Base-by-base conservation (phyloP, 2,113 vertebrate genomes). In the Isichthys henryi region DNA sequence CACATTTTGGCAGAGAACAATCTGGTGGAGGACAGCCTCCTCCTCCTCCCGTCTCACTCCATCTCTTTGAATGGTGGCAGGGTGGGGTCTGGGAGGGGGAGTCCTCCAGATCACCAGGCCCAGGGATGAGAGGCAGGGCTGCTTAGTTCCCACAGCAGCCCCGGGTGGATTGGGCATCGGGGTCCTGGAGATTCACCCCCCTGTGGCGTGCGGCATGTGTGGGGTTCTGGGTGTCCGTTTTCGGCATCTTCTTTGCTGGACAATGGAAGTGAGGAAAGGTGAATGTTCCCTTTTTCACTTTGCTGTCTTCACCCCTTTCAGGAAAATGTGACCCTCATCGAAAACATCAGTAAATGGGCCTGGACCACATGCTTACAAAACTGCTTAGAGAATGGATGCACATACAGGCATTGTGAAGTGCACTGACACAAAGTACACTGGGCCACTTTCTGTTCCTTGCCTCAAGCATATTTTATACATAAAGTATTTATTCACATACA, bases 211-310 rank as follows among this genome's bases (percentile, higher is more conserved):
- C 96, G 45, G 96, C 96, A 2, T 96, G 96, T 82, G 96, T 96
- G 0, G 96, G 96, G 93, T 96, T 96, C 89, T 97, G 96, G 90
- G 96, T 96, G 93, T 97, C 96, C 85, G 96, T 96, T 94, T 97
- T 97, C 93, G 96, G 96, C 96, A 97, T 97, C 95, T 97, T 97
- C 93, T 97, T 97, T 53, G 96, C 96, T 97, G 66, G 6, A 90
- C 88, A 31, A 3, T 89, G 23, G 89, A 77, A 10, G 53, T 80
- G 3, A 89, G 84, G 49, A 39, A 84, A 83, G 23, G 45, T 23
- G 17, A 8, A 80, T 43, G 35, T 77, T 77, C 31, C 31, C 70
- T 2, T 15, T 7, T 77, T 17, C 13, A 6, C 70, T 77, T 39
- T 77, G 4, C 70, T 7, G 35, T 80, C 35, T 19, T 35, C 35